A percentile compares a stretch with the other conserved stretches of the same genome.
These are phyloP conservation scores for Drosophila vallismaia DNA, from an alignment of 2,888 invertebrate genomes.

Conservation along the genomic window DNA sequence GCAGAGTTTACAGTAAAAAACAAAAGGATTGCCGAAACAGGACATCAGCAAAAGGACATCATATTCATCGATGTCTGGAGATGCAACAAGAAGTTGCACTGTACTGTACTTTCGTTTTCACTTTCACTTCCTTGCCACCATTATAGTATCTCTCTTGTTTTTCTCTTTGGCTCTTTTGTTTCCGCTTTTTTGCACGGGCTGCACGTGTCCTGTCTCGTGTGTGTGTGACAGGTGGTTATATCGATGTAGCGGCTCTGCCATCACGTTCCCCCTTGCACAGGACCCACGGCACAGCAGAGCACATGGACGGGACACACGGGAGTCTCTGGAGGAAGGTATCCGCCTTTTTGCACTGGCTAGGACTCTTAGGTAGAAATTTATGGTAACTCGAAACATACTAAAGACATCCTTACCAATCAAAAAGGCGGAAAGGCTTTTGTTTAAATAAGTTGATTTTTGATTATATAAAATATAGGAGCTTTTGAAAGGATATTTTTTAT, in stretches of 20 bases:
- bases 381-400: not conserved
- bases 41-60: not conserved
- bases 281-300: not conserved
- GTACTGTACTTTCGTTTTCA: constrained; percentile 40
- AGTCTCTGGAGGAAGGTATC: not conserved
- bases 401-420: not conserved
- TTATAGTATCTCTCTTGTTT: constrained; percentile 17
- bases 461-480: not conserved
- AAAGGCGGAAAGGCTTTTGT: not conserved
- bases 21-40: not conserved
- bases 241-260: constrained; percentile 54
- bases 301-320: not conserved
- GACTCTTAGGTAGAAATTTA: not conserved
- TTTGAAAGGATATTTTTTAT: not conserved
- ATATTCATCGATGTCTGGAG: not conserved
- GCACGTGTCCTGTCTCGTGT: constrained; percentile 32
- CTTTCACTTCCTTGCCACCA: constrained; percentile 5
- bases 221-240: constrained; percentile 74
- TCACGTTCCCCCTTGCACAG: not conserved
- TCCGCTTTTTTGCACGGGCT: not conserved
- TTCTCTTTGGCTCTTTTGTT: constrained; percentile 2
- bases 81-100: not conserved
- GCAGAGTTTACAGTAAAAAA: constrained; percentile 25
- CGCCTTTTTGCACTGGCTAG: constrained; percentile 1
- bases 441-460: not conserved